Percentiles rank a stretch among this genome's conserved stretches.
phyloP scores from a whole-genome alignment of 2,113 vertebrate genomes.

The Limnothrissa miodon region DNA sequence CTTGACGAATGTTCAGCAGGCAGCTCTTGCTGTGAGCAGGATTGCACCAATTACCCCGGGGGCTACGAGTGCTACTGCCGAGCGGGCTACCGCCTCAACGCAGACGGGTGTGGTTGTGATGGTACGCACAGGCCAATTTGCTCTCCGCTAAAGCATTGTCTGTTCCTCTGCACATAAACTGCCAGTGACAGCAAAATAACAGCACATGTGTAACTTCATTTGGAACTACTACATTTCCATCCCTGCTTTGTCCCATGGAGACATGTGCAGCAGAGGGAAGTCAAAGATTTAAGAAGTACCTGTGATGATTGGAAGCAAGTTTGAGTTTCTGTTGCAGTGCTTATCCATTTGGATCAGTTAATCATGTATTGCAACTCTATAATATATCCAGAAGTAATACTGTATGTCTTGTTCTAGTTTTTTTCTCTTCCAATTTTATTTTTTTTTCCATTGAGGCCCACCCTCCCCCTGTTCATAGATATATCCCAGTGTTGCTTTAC shows the following conservation, averaged over 20 bases:
- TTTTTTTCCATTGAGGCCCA: too few species aligned
- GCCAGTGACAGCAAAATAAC: not conserved
- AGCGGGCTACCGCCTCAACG: conserved; percentile 79
- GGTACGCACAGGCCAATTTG: conserved; percentile 62
- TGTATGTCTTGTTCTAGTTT: not conserved
- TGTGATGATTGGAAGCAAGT: not conserved
- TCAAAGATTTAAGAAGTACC: not conserved
- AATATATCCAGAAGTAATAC: not conserved
- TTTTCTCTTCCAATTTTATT: not conserved
- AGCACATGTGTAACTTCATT: not conserved
- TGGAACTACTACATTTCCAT: not conserved
- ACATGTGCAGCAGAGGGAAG: not conserved
- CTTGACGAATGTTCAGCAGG: conserved; percentile 78
- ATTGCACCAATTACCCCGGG: conserved; percentile 87
- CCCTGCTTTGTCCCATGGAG: not conserved
- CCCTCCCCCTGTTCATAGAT: too few species aligned
- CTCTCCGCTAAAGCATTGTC: not conserved
- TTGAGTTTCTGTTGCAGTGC: not conserved
- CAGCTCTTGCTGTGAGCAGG: conserved; percentile 85
- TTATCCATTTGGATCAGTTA: not conserved
- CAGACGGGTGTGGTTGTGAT: conserved; percentile 84
- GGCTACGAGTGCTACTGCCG: conserved; percentile 91
- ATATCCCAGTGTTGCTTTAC: too few species aligned
- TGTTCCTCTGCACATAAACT: not conserved
- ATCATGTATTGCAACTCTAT: not conserved